Evolutionary conservation across 2,113 vertebrate genomes (phyloP).

Genomic region (Mesitornis unicolor): DNA sequence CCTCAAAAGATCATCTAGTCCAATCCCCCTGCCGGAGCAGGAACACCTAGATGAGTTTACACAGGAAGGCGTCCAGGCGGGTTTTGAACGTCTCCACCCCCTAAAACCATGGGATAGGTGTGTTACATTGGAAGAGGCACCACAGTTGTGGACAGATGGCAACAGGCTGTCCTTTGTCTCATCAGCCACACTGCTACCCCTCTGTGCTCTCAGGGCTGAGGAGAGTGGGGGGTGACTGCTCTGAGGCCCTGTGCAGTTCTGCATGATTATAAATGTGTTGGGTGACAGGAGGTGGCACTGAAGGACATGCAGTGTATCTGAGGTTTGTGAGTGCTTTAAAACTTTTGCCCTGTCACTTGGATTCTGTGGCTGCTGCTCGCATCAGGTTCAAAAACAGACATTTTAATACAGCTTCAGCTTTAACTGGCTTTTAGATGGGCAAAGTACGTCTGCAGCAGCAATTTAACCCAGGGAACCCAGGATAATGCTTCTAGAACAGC

Average conservation of each 20-base stretch:
- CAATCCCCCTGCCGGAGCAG: no score
- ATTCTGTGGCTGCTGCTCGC: not conserved
- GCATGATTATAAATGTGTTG: accelerated
- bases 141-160: not conserved
- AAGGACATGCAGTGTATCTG: accelerated
- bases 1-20: no score
- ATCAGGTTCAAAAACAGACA: not conserved
- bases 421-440: not conserved
- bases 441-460: not conserved
- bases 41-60: no score
- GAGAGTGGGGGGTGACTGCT: accelerated
- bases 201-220: not conserved
- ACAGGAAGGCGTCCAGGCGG: no score
- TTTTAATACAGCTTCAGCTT: not conserved
- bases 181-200: accelerated
- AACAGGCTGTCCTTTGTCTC: not conserved
- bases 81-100: no score
- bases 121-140: not conserved
- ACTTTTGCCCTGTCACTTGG: not conserved
- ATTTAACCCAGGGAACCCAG: not conserved
- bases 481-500: not conserved
- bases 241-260: not conserved
- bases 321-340: not conserved
- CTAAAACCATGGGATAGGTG: not conserved
- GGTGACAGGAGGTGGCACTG: accelerated